Conservation (phyloP, 2,888 invertebrate species). For the Anoplius nigerrimus region DNA sequence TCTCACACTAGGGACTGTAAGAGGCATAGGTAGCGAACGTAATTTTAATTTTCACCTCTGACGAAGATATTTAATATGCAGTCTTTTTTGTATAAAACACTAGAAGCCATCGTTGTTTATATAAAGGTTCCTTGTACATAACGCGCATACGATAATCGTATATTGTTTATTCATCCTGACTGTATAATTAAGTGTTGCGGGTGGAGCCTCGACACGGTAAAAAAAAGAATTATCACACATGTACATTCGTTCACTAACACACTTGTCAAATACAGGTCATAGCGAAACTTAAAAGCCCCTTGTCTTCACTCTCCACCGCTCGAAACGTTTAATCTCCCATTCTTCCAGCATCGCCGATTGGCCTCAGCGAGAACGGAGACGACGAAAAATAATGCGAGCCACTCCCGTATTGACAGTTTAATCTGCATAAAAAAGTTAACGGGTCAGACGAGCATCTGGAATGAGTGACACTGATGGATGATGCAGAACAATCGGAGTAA, state of each 20-base stretch:
- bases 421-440: too few species aligned
- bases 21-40: conserved; percentile 17
- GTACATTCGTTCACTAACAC: conserved; percentile 67
- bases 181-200: conserved; percentile 56
- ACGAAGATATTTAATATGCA: conserved; percentile 46
- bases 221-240: conserved; percentile 62
- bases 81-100: conserved; percentile 62
- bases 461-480: conserved; percentile 13
- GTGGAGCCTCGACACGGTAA: conserved; percentile 55
- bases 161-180: conserved; percentile 57
- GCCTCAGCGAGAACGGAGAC: too few species aligned
- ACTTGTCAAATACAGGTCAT: conserved; percentile 68
- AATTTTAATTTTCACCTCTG: conserved; percentile 39
- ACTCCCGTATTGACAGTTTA: too few species aligned
- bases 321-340: conserved; percentile 4
- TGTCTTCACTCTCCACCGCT: conserved; percentile 3
- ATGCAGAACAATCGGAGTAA: conserved; percentile 9
- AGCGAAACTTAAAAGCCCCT: conserved; percentile 49
- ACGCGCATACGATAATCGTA: conserved; percentile 52
- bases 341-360: background rate
- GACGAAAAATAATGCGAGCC: too few species aligned
- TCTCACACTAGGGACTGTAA: conserved; percentile 35
- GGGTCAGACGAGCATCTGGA: background rate
- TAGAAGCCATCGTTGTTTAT: conserved; percentile 62
- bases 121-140: conserved; percentile 58